phyloP scores from a whole-genome alignment of 2,113 vertebrate genomes.

The Rhabdomys dilectus region DNA sequence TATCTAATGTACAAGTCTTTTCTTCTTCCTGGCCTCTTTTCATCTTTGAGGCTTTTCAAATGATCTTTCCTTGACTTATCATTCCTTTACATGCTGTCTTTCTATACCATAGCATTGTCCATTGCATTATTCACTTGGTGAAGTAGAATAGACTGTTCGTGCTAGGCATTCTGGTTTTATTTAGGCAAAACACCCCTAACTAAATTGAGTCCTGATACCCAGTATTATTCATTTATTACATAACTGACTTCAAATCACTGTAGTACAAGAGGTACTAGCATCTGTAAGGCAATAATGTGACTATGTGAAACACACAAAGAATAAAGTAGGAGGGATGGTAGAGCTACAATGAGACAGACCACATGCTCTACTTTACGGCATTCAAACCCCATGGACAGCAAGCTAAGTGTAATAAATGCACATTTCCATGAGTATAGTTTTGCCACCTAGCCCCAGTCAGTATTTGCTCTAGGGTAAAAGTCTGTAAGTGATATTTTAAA shows the following conservation, averaged over 20 bases:
- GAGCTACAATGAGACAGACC: not conserved
- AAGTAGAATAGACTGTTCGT: not conserved
- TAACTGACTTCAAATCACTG: not conserved
- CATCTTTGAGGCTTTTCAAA: not conserved
- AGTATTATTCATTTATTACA: constrained; percentile 14
- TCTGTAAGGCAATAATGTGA: not conserved
- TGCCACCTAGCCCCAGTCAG: too few species aligned
- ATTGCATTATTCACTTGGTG: not conserved
- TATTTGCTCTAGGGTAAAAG: not conserved
- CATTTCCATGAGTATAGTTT: not conserved
- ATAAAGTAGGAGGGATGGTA: not conserved
- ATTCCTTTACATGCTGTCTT: not conserved
- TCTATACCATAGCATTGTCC: not conserved
- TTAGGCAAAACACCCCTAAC: not conserved
- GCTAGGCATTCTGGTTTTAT: constrained; percentile 33
- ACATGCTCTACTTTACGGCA: not conserved
- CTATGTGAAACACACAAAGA: not conserved
- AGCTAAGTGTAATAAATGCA: not conserved
- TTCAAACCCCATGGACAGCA: not conserved
- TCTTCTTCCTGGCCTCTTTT: not conserved
- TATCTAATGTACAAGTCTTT: not conserved
- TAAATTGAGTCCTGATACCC: not conserved
- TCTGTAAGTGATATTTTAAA: not conserved
- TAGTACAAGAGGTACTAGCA: not conserved
- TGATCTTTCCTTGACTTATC: not conserved